Percentiles rank a stretch among this genome's conserved stretches.
These are phyloP conservation scores for Caenorhabditis sulstoni DNA, from an alignment of 2,888 invertebrate species.

Conservation along the genomic window DNA sequence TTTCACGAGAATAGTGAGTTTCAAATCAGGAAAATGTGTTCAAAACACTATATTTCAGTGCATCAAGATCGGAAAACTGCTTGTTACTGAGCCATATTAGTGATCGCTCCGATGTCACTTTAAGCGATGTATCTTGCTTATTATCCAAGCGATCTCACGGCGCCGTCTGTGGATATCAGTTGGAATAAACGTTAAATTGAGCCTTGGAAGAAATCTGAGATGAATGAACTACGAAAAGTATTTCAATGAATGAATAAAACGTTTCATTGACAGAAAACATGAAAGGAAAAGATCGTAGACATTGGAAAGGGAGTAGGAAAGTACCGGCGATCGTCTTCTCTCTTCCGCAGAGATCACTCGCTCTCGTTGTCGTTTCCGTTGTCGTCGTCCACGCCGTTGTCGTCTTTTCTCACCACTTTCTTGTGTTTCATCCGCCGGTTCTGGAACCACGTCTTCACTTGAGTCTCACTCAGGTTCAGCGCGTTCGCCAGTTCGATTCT, in stretches of 20 bases:
- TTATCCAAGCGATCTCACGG: not conserved
- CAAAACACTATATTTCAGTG: not conserved
- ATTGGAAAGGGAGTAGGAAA: not conserved
- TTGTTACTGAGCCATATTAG: not conserved
- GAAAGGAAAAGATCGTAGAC: not conserved
- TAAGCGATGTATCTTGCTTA: conserved; percentile 8
- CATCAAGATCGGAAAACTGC: conserved; percentile 1
- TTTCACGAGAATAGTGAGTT: too few relatives aligned
- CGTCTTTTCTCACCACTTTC: conserved; percentile 86
- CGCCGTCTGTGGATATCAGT: not conserved
- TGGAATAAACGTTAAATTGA: too few relatives aligned
- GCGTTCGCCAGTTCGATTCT: conserved; percentile 77
- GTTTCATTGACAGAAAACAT: not conserved
- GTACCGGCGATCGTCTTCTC: not conserved
- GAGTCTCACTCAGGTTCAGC: conserved; percentile 84
- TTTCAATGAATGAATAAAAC: not conserved
- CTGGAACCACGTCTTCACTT: conserved; percentile 91
- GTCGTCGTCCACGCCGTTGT: conserved; percentile 50
- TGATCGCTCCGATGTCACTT: not conserved
- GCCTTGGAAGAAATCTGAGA: too few relatives aligned
- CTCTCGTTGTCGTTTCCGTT: conserved; percentile 52
- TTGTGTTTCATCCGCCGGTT: conserved; percentile 97
- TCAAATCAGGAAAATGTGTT: too few relatives aligned
- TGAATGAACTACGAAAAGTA: too few relatives aligned
- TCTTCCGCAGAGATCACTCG: conserved; percentile 20